Evolutionary conservation across 1,140 invertebrate species (phyloP), one percentile per base, ranked within the genome.

Genomic region (Carposina sasakii): DNA sequence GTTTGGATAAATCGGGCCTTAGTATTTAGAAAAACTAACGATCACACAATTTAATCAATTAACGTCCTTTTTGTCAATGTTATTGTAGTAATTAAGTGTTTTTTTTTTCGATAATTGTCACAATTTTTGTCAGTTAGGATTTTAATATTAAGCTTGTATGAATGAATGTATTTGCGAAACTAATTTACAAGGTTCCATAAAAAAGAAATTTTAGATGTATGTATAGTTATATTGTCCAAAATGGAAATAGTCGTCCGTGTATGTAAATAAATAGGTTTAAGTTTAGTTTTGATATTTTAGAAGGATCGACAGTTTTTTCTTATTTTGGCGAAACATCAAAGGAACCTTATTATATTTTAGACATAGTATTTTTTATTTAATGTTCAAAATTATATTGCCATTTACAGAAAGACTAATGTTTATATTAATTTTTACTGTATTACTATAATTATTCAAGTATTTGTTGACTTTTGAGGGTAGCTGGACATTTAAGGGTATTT

Each of bases 381-480:
- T 81, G 71, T 81, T 81, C 74, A 81, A 78, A 77, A 76, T 71
- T 71, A 64, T 75, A 74, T 67, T 81, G 76, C 76, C 76, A 81
- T 81, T 68, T 70, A 67, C 54, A 62, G 63, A 77, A 71, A 81
- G 74, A 81, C 74, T 77, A 77, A 77, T 77, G 70, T 79, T 63
- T 66, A 63, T 19, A 21, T 48, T 36, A 48, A 33, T 37, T 34
- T n/a, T 34, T 13, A 34, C 68, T 65, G 60, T 67, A 77, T 68
- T 72, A 72, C 62, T 61, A 66, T 63, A 59, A 71, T 67, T 71
- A 63, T 68, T 55, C 62, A 61, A 58, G 36, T 55, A 40, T 55
- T 59, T 54, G 54, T 50, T 57, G 40, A 53, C 50, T 57, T 54
- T 61, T 61, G n/a, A n/a, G n/a, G n/a, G n/a, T n/a, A n/a, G n/a